Evolutionary conservation across 35 echinoderm and acorn worm genomes (phyloP), one percentile per base, ranked within the genome.

Genomic region (Hemicentrotus pulcherrimus): DNA sequence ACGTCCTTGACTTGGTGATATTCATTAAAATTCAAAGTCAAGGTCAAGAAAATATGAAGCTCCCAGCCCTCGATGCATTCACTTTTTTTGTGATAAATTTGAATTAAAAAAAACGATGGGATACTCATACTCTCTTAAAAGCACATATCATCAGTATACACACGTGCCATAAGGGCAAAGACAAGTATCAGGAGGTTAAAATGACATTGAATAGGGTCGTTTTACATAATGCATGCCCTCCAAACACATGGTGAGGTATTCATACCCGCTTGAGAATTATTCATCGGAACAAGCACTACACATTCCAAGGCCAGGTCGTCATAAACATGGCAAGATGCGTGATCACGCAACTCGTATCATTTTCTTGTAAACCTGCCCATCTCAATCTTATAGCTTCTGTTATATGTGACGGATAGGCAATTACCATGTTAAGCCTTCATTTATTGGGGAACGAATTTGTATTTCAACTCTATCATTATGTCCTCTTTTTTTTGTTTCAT

Each of bases 171-270:
- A 6, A 78, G 18, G 65, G 19, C 7, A 18, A n/a, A 28, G 28
- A 55, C 10, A 1, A 22, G 65, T 78, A 78, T 78, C 65, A 78
- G 5, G 19, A 78, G 65, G 19, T 78, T 78, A 78, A 7, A 78
- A n/a, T 22, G 28, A 78, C n/a, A 78, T n/a, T 78, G 65, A 78
- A 30, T 78, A 78, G 65, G 22, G 19, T 78, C 65, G 65, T 78
- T 78, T 78, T n/a, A n/a, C 65, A 78, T 78, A 78, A 78, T n/a
- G 65, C 8, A 78, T 78, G 65, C 7, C 65, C 65, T 15, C 65
- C 19, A 78, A 78, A 78, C 65, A 78, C 28, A n/a, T 78, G 65
- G 65, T 78, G 65, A 78, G 65, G 65, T 78, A n/a, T 78, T 78
- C n/a, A 78, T n/a, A 78, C 65, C 50, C 12, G 28, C 65, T 78